A percentile compares a stretch with the other conserved stretches of the same genome.
phyloP scores from a whole-genome alignment of 1,140 invertebrate species.

The Lepidostoma basale region DNA sequence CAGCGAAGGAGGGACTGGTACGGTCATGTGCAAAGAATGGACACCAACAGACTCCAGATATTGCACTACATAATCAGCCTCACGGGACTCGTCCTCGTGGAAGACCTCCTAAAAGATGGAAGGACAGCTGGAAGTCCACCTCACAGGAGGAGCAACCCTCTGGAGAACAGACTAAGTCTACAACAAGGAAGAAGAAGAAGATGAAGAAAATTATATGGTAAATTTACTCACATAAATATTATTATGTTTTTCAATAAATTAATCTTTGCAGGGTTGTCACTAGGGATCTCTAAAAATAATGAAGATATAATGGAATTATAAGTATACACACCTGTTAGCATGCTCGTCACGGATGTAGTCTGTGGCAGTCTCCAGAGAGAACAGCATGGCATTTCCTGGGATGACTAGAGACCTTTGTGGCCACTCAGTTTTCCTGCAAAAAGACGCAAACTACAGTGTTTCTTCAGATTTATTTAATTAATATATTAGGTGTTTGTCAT shows the following conservation, averaged over 20 bases:
- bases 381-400: constrained; percentile 93
- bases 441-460: too few relatives aligned
- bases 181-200: background rate
- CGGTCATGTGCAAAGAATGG: too few relatives aligned
- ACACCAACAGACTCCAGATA: background rate
- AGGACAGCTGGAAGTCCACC: too few relatives aligned
- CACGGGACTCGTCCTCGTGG: too few relatives aligned
- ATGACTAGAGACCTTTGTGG: constrained; percentile 84
- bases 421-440: constrained; percentile 77
- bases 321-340: constrained; percentile 54
- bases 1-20: too few relatives aligned
- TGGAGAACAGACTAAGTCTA: background rate
- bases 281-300: background rate
- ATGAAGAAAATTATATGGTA: background rate
- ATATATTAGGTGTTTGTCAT: too few relatives aligned
- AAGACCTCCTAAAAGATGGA: too few relatives aligned
- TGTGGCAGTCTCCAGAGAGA: constrained; percentile 93
- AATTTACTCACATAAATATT: background rate
- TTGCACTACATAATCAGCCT: too few relatives aligned
- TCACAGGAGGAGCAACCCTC: too few relatives aligned
- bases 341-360: constrained; percentile 94
- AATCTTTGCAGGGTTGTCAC: background rate
- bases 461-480: too few relatives aligned
- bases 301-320: background rate
- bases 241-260: background rate